Evolutionary conservation across 2,888 invertebrate genomes (phyloP).

Genomic region (Drosophila histrio): DNA sequence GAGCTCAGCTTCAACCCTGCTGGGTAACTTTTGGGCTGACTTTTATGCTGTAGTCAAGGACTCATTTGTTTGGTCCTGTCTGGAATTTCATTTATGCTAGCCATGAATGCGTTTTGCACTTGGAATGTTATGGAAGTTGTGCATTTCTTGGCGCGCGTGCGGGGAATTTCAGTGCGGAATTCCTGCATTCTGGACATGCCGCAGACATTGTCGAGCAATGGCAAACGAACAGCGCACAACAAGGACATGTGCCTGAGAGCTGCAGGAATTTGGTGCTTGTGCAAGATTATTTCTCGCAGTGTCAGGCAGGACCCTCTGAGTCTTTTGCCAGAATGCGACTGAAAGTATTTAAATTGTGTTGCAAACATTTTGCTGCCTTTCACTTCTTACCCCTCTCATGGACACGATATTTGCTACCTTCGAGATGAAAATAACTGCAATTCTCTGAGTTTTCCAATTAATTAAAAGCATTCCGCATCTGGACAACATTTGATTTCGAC

Average conservation of each 20-base stretch:
- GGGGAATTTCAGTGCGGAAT: constrained; percentile 75
- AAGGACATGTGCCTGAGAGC: constrained; percentile 4
- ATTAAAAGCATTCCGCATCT: constrained; percentile 51
- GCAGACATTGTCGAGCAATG: constrained; percentile 63
- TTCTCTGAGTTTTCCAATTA: constrained; percentile 62
- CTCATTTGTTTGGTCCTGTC: constrained; percentile 48
- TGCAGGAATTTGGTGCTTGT: constrained; percentile 55
- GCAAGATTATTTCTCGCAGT: constrained; percentile 61
- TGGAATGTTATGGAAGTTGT: constrained; percentile 76
- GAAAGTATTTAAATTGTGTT: constrained; percentile 73
- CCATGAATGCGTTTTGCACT: constrained; percentile 72
- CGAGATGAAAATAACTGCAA: constrained; percentile 56
- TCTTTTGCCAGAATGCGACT: constrained; percentile 50
- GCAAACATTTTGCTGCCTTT: constrained; percentile 60
- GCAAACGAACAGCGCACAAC: constrained; percentile 28
- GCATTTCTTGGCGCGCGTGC: constrained; percentile 79
- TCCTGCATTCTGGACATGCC: constrained; percentile 75
- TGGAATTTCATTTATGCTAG: constrained; percentile 76
- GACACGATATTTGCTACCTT: constrained; percentile 38
- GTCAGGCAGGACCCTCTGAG: constrained; percentile 31
- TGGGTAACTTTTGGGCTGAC: constrained; percentile 18
- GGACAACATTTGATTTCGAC: not conserved
- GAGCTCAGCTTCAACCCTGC: constrained; percentile 10
- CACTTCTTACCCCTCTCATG: not conserved
- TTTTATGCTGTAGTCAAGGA: constrained; percentile 14